These are phyloP conservation scores for Alouatta palliata DNA, from an alignment of 2,113 vertebrate genomes.

Conservation along the genomic window DNA sequence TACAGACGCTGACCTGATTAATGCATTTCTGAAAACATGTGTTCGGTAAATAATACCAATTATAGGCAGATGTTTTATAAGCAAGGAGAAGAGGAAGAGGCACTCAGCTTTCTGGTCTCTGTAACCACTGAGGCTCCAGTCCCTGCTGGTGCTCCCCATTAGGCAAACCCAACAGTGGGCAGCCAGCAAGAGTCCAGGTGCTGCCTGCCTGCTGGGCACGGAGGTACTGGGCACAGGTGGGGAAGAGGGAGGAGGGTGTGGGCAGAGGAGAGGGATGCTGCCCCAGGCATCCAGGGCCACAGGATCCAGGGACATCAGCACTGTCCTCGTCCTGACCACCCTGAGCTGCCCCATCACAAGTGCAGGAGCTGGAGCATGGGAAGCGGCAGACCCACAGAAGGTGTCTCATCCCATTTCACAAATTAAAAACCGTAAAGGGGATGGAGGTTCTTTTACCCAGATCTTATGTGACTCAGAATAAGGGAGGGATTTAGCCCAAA, in stretches of 20 bases:
- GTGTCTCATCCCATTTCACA: background rate
- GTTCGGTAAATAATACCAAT: background rate
- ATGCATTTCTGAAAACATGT: background rate
- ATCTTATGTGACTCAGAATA: background rate
- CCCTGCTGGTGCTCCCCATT: no score
- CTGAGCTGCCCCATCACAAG: background rate
- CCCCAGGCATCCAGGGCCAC: background rate
- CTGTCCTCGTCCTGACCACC: no score
- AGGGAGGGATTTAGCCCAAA: background rate
- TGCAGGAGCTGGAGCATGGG: no score
- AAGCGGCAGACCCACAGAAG: background rate
- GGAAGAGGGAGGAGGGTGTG: no score
- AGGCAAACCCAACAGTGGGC: fast-evolving
- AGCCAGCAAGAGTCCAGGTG: fast-evolving
- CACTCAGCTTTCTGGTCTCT: background rate
- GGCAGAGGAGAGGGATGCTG: fast-evolving
- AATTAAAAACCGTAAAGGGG: background rate
- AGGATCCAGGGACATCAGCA: background rate
- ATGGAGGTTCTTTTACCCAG: background rate
- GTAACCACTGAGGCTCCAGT: background rate
- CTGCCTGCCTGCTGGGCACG: no score
- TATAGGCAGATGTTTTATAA: background rate
- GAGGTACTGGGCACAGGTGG: background rate
- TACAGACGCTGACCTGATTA: background rate
- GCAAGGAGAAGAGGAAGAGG: background rate